Evolutionary conservation across 2,113 vertebrate genomes (phyloP).

Genomic region (Pipra filicauda): DNA sequence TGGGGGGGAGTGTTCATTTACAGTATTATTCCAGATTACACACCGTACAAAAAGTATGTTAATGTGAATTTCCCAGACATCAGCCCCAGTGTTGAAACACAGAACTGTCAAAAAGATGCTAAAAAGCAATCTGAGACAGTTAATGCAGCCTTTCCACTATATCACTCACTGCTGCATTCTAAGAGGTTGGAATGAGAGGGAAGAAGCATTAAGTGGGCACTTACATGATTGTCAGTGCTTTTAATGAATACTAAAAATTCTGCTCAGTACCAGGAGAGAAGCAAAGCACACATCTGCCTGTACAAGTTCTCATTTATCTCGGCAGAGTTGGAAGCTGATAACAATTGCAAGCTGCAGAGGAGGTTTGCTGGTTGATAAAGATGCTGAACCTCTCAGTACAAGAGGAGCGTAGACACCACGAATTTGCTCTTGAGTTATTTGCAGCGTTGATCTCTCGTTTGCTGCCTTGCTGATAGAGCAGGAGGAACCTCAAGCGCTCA

Average conservation of each 20-base stretch:
- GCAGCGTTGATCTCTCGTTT: neutral
- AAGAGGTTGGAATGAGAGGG: constrained; percentile 46
- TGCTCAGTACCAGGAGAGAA: neutral
- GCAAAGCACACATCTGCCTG: neutral
- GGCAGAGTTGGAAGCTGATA: neutral
- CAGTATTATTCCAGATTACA: neutral
- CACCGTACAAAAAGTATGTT: constrained; percentile 36
- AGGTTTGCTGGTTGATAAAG: neutral
- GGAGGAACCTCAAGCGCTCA: neutral
- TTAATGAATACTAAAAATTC: constrained; percentile 57
- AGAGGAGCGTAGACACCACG: neutral
- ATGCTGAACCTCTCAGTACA: neutral
- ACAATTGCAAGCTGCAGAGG: neutral
- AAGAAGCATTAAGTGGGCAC: constrained; percentile 65
- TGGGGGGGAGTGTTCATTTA: neutral
- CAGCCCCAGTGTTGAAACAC: constrained; percentile 64
- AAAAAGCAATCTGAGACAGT: constrained; percentile 68
- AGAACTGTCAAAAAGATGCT: constrained; percentile 67
- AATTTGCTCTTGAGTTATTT: constrained; percentile 1
- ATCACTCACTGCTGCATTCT: constrained; percentile 47
- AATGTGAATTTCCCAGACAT: constrained; percentile 56
- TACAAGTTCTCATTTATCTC: neutral
- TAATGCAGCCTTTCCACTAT: constrained; percentile 35
- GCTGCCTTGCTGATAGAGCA: neutral
- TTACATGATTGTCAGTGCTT: constrained; percentile 50